Conservation (phyloP, 2,888 invertebrate species). For the Drosophila birchii region DNA sequence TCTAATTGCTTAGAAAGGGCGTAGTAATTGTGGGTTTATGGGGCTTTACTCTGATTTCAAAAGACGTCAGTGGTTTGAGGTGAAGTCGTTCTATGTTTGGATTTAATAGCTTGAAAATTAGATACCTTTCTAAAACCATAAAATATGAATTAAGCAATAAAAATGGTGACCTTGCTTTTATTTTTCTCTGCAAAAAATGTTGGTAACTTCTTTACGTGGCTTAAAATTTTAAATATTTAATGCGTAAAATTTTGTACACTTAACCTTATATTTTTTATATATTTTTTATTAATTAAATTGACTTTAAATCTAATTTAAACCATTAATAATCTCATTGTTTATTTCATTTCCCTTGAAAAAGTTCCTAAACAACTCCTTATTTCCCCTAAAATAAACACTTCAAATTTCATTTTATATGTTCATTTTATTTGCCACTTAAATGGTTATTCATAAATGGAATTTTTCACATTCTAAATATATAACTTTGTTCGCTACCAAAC, state of each 20-base stretch:
- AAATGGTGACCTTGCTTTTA: background rate
- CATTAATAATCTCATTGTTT: background rate
- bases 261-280: too few species aligned
- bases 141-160: background rate
- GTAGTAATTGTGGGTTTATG: constrained; percentile 6
- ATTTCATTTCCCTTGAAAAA: background rate
- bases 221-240: background rate
- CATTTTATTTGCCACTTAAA: constrained; percentile 8
- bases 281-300: background rate
- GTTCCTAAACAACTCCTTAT: too few species aligned
- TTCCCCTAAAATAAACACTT: background rate
- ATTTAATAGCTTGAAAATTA: background rate
- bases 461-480: constrained; percentile 3
- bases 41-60: background rate
- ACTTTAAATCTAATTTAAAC: background rate
- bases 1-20: constrained; percentile 13
- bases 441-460: background rate
- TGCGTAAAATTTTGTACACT: too few species aligned
- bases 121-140: background rate
- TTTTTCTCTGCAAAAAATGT: background rate
- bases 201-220: background rate
- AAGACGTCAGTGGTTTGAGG: background rate
- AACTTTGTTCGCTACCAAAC: too few species aligned
- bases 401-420: background rate
- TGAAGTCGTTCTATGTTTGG: background rate